phyloP scores from a whole-genome alignment of 2,888 invertebrate genomes.

The Melanotus villosus region DNA sequence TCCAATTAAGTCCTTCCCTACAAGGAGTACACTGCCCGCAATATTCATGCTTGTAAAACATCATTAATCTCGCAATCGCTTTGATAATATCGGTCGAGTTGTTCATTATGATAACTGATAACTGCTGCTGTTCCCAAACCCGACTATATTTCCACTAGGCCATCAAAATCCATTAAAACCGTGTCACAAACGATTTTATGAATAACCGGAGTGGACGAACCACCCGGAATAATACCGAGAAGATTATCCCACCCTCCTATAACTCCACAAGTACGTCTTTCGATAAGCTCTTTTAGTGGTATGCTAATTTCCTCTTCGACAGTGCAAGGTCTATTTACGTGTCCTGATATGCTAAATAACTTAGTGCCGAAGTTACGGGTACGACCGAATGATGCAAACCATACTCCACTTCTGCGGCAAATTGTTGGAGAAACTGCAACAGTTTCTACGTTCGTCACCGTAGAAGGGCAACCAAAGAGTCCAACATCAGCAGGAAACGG shows the following conservation, averaged over 20 bases:
- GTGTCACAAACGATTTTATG: conserved; percentile 95
- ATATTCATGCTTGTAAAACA: conserved; percentile 99
- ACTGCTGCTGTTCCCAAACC: conserved; percentile 98
- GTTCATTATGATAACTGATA: conserved; percentile 99
- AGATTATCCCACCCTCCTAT: conserved; percentile 99
- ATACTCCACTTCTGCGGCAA: conserved; percentile 93
- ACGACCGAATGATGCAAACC: conserved; percentile 98
- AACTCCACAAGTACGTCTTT: conserved; percentile 96
- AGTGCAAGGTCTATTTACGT: conserved; percentile 97
- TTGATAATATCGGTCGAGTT: conserved; percentile 96
- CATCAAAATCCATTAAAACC: conserved; percentile 99
- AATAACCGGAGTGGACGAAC: conserved; percentile 97
- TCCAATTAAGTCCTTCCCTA: conserved; percentile 84
- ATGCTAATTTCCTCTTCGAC: conserved; percentile 99
- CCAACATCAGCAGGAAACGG: conserved; percentile 99
- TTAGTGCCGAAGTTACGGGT: conserved; percentile 98
- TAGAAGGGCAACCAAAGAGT: conserved; percentile 98
- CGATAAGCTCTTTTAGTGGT: conserved; percentile 94
- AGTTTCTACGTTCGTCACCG: conserved; percentile 99
- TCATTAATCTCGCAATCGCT: conserved; percentile 95
- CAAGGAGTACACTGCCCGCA: conserved; percentile 99
- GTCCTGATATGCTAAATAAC: conserved; percentile 97
- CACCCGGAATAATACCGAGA: conserved; percentile 97
- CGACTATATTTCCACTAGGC: conserved; percentile 92
- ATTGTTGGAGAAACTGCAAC: conserved; percentile 95